These are phyloP conservation scores for Takifugu rubripes DNA, from an alignment of 2,797 vertebrate species.

Conservation along the genomic window DNA sequence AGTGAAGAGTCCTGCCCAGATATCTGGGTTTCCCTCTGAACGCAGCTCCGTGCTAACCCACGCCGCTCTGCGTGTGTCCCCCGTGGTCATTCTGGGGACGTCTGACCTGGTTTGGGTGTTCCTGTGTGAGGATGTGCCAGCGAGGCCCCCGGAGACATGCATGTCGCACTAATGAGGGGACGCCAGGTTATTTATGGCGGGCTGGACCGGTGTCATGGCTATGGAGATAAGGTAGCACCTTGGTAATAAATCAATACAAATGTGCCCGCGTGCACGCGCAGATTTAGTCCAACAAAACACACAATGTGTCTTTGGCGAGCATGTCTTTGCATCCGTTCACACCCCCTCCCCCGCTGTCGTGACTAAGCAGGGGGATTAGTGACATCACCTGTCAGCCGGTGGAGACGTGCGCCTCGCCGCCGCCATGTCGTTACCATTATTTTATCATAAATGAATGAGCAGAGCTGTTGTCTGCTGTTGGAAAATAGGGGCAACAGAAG, in stretches of 20 bases:
- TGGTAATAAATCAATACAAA: constrained; percentile 65
- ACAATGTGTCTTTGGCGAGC: no score
- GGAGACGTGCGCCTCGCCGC: no score
- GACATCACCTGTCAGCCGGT: no score
- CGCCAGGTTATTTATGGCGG: constrained; percentile 67
- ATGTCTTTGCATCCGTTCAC: no score
- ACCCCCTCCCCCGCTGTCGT: no score
- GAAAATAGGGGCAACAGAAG: no score
- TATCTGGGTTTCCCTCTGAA: constrained; percentile 65
- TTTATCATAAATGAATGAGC: no score
- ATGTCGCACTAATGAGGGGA: constrained; percentile 72
- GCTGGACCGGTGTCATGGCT: constrained; percentile 58
- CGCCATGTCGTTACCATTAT: no score
- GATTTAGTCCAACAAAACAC: neutral
- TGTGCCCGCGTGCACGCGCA: constrained; percentile 18
- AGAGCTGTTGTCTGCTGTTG: no score
- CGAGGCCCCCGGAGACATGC: constrained; percentile 52
- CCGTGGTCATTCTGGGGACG: constrained; percentile 60
- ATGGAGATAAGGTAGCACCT: constrained; percentile 65
- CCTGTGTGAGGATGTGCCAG: constrained; percentile 32
- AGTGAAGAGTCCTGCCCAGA: constrained; percentile 4
- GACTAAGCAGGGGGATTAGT: no score
- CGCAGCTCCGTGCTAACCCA: constrained; percentile 26
- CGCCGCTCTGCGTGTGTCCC: constrained; percentile 49
- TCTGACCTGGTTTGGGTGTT: constrained; percentile 24